Evolutionary conservation across 2,113 vertebrate species (phyloP), one percentile per base, ranked within the genome.

Genomic region (Apaloderma vittatum): DNA sequence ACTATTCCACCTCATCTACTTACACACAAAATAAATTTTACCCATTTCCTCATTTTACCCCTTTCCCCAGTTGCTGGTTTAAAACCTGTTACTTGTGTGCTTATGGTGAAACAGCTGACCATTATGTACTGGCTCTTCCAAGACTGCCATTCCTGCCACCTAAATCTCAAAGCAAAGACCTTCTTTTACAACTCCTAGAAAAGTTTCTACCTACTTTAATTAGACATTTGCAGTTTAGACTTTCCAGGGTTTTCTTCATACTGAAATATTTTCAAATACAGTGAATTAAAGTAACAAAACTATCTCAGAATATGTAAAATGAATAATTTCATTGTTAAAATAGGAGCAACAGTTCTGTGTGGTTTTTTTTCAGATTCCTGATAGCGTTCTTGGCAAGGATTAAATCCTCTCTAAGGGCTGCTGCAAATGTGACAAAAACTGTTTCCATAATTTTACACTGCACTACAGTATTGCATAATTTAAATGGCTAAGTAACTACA

Each of bases 371-470:
- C 21, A 73, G 32, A 74, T 48, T 70, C 48, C 68, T 84, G 34
- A 74, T 37, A 68, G 34, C 13, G 32, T 63, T 48, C 49, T 89
- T 91, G 83, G 66, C 57, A 86, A 70, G 36, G 40, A 96, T 40
- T 61, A 91, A 71, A 83, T 54, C 22, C 23, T 78, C 86, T 90
- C 49, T 72, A 71, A 74, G 88, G 43, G 24, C 68, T 95, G 43
- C 52, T 67, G 85, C 61, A 78, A 88, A 92, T 34, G 45, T 78
- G 76, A 77, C 61, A 94, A 83, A 90, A 92, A 52, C 21, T 21
- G 57, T 61, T 78, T 73, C 61, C 15, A 7, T 43, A 43, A 72
- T 72, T 89, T 87, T 80, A 85, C 51, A 57, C 1, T 62, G 61
- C 36, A 48, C 14, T 66, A 43, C 61, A 63, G 80, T 74, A 49